phyloP scores from a whole-genome alignment of 2,113 vertebrate species.

The Sardina pilchardus region DNA sequence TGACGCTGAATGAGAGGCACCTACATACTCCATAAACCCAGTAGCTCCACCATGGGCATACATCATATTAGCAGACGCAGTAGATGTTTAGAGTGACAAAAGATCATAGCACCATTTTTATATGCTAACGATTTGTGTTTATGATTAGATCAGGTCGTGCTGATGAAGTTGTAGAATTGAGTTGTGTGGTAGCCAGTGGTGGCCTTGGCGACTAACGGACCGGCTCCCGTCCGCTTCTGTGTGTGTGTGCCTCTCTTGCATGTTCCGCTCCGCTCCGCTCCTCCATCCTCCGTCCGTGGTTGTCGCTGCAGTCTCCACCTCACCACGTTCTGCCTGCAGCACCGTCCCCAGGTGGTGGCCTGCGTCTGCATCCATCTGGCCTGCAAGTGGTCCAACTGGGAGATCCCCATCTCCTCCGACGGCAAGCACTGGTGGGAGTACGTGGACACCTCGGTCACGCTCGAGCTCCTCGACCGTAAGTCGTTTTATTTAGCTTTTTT shows the following conservation, averaged over 20 bases:
- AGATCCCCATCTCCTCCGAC: constrained; percentile 97
- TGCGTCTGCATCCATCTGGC: constrained; percentile 99
- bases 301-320: constrained; percentile 90
- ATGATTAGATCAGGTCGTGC: no score
- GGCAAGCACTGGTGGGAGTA: constrained; percentile 99
- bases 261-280: constrained; percentile 15
- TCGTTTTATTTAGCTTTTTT: no score
- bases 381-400: constrained; percentile 99
- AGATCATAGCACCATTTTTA: neutral
- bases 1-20: no score
- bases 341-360: constrained; percentile 96
- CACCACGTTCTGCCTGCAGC: constrained; percentile 98
- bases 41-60: neutral
- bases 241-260: neutral
- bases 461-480: constrained; percentile 93
- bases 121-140: no score
- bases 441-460: constrained; percentile 89
- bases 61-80: neutral
- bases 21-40: neutral
- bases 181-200: neutral
- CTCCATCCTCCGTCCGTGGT: constrained; percentile 28
- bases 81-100: neutral
- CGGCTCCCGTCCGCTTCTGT: neutral
- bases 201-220: neutral
- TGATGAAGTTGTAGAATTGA: neutral